Evolutionary conservation across 2,888 invertebrate genomes (phyloP), one percentile per base, ranked within the genome.

Genomic region (Miltochrista miniata): DNA sequence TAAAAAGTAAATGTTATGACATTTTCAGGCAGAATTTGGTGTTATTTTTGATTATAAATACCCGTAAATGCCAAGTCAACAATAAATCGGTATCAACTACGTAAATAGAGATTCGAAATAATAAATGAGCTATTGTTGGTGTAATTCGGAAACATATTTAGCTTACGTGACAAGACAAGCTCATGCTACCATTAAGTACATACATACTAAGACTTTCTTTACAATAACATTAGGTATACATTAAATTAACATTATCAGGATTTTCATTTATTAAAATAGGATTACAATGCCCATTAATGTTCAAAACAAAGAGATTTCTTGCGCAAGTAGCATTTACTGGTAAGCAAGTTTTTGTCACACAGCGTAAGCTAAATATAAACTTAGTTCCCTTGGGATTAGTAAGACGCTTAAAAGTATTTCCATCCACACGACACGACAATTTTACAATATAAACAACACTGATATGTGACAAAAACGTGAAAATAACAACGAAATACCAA

Each of bases 361-460:
- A 45, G 33, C 53, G 57, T 64, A 54, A 11, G 58, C 54, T 58
- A 57, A 65, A 61, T 59, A 54, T 61, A 48, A 62, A 52, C 44
- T 48, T 48, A 64, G 46, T 51, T 51, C 52, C 24, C 46, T 14
- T 49, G 49, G 35, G 42, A 54, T 41, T 56, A 59, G 38, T 53
- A 64, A 58, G 63, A 64, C 55, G 45, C 60, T 60, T 61, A 63
- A 56, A 43, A 54, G 59, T 62, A 72, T 65, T 51, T 64, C 83
- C 88, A 90, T 85, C 85, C 84, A 83, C 82, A 88, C 87, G 86
- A 90, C 89, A 89, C 85, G 87, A 89, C 86, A 77, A 59, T 82
- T 81, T 75, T 81, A 84, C 70, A 68, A 60, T 74, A 71, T 75
- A 81, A 71, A 71, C 66, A 80, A 83, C 77, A 79, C 72, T 90